These are phyloP conservation scores for Furcula furcula DNA, from an alignment of 2,888 invertebrate species.

Conservation along the genomic window DNA sequence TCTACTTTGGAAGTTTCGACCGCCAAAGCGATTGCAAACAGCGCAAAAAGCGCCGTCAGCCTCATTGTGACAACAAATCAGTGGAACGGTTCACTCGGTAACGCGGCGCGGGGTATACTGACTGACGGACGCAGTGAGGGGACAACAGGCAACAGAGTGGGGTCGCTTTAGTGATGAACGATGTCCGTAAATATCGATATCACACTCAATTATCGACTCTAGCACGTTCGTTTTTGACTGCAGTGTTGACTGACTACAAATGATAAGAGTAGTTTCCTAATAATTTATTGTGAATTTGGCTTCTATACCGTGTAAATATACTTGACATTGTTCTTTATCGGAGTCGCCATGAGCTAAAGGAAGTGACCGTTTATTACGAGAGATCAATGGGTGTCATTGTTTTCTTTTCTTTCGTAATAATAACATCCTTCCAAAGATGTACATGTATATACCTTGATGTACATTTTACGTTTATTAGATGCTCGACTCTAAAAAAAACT, in stretches of 20 bases:
- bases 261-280: constrained; percentile 4
- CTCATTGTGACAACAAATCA: constrained; percentile 59
- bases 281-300: constrained; percentile 10
- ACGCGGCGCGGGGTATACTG: constrained; percentile 57
- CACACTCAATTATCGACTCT: background rate
- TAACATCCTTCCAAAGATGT: no score
- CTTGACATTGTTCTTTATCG: constrained; percentile 18
- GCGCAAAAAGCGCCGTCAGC: constrained; percentile 56
- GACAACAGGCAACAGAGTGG: constrained; percentile 47
- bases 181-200: constrained; percentile 7
- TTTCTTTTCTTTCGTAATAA: no score
- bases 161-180: constrained; percentile 50
- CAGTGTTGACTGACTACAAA: constrained; percentile 8
- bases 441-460: no score
- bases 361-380: constrained; percentile 18
- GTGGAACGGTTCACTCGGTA: constrained; percentile 38
- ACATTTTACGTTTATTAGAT: no score
- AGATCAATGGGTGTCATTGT: constrained; percentile 7
- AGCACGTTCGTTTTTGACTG: constrained; percentile 8
- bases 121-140: constrained; percentile 49
- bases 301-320: no score
- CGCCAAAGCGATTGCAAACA: constrained; percentile 45
- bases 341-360: constrained; percentile 14
- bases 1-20: constrained; percentile 77
- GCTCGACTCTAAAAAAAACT: no score